These are phyloP conservation scores for Melanotaenia pygmaea DNA, from an alignment of 2,797 vertebrate genomes.

Conservation along the genomic window DNA sequence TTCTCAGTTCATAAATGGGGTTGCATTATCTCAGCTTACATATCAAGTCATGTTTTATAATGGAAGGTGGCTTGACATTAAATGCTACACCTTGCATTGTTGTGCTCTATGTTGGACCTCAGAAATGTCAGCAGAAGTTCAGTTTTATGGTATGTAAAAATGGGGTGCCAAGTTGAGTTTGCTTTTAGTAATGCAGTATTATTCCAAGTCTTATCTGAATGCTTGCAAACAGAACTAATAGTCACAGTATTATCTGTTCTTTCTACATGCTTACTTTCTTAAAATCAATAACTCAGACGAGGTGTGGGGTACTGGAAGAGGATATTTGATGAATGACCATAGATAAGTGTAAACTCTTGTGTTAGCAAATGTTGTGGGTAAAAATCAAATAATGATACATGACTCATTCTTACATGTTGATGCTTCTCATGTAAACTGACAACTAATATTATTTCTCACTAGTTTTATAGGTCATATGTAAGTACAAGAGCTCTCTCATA, in stretches of 20 bases:
- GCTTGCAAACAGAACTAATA: constrained; percentile 4
- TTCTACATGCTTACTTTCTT: constrained; percentile 24
- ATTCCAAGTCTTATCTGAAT: not conserved
- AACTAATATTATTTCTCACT: not conserved
- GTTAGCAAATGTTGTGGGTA: not conserved
- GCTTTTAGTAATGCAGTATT: not conserved
- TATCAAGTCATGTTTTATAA: constrained; percentile 37
- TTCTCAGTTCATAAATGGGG: constrained; percentile 56
- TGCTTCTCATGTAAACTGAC: not conserved
- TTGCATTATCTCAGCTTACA: constrained; percentile 48
- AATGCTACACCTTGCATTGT: constrained; percentile 15
- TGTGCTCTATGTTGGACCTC: constrained; percentile 10
- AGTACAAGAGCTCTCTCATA: too few relatives aligned
- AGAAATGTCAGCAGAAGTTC: constrained; percentile 22
- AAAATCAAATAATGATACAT: not conserved
- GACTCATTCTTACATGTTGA: not conserved
- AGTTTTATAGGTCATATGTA: not conserved
- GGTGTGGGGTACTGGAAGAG: constrained; percentile 1
- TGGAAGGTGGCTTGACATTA: constrained; percentile 28
- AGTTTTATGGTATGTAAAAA: constrained; percentile 1
- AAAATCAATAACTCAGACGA: constrained; percentile 31
- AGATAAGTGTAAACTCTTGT: not conserved
- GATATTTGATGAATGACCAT: constrained; percentile 32
- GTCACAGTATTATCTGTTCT: constrained; percentile 11
- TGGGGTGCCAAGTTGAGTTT: not conserved